Conservation (phyloP, 2,113 vertebrate genomes). For the Zosterops pallidus region DNA sequence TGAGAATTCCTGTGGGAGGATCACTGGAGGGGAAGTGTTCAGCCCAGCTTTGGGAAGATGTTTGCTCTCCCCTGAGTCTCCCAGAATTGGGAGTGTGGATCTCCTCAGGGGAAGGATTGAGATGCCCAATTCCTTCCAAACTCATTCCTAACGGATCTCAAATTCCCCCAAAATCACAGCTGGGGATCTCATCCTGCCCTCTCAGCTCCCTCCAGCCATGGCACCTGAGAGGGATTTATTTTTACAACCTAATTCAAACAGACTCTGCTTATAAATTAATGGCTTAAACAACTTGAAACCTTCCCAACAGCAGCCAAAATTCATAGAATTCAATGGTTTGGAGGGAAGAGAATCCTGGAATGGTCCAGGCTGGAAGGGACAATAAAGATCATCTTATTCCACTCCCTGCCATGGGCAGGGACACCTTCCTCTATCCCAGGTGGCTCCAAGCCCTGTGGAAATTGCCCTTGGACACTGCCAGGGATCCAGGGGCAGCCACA, state of each 20-base stretch:
- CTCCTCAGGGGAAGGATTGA: background rate
- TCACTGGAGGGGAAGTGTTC: background rate
- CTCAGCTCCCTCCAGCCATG: background rate
- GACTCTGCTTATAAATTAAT: background rate
- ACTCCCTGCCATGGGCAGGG: background rate
- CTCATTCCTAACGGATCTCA: accelerated
- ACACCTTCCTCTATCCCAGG: accelerated
- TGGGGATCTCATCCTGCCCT: background rate
- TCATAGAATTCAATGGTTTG: background rate
- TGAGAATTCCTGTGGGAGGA: background rate
- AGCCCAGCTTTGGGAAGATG: background rate
- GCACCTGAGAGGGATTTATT: background rate
- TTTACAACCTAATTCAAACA: background rate
- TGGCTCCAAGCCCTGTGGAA: accelerated
- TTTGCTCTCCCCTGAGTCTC: background rate
- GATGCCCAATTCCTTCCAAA: background rate
- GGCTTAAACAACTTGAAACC: background rate
- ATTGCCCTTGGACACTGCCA: accelerated
- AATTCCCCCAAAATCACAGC: background rate
- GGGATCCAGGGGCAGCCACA: background rate
- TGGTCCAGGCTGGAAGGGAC: background rate
- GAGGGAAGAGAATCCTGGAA: background rate
- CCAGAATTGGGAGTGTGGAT: background rate
- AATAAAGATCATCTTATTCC: accelerated
- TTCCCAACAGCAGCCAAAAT: background rate